Evolutionary conservation across 2,113 vertebrate species (phyloP).

Genomic region (Cyanoramphus novaezelandiae): DNA sequence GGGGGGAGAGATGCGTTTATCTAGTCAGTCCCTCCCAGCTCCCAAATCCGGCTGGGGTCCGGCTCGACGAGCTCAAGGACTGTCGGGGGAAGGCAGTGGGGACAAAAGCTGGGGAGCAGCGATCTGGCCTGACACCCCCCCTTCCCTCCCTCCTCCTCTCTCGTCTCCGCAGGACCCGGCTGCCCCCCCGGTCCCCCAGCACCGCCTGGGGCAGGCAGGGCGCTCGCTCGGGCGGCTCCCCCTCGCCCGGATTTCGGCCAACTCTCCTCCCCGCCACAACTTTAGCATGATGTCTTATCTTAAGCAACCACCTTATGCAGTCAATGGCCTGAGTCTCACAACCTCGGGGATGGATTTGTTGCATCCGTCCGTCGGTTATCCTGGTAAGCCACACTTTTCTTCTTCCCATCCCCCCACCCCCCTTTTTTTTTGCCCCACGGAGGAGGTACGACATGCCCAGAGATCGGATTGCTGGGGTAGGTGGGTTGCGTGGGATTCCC

Average conservation of each 20-base stretch:
- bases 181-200: slow-evolving; percentile 45
- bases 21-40: slow-evolving; percentile 74
- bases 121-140: slow-evolving; percentile 10
- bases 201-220: slow-evolving; percentile 49
- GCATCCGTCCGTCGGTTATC: slow-evolving; percentile 97
- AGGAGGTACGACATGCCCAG: not conserved
- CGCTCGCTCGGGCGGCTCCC: slow-evolving; percentile 68
- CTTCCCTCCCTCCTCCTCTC: not conserved
- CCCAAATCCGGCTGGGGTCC: slow-evolving; percentile 71
- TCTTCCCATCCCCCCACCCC: not conserved
- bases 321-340: slow-evolving; percentile 96
- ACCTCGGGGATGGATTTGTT: slow-evolving; percentile 96
- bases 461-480: not conserved
- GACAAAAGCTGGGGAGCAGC: slow-evolving; percentile 42
- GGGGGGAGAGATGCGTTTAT: slow-evolving; percentile 74
- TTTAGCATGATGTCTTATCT: slow-evolving; percentile 99
- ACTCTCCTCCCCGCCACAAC: slow-evolving; percentile 72
- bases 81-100: slow-evolving; percentile 38
- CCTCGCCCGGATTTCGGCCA: slow-evolving; percentile 62
- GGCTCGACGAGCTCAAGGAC: slow-evolving; percentile 72
- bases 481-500: not conserved
- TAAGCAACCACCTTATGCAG: slow-evolving; percentile 97
- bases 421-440: not conserved
- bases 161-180: slow-evolving; percentile 42
- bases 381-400: slow-evolving; percentile 81